A percentile compares a stretch with the other conserved stretches of the same genome.
Conservation (phyloP, 1,140 invertebrate species). For the Scaptomyza graminum region DNA sequence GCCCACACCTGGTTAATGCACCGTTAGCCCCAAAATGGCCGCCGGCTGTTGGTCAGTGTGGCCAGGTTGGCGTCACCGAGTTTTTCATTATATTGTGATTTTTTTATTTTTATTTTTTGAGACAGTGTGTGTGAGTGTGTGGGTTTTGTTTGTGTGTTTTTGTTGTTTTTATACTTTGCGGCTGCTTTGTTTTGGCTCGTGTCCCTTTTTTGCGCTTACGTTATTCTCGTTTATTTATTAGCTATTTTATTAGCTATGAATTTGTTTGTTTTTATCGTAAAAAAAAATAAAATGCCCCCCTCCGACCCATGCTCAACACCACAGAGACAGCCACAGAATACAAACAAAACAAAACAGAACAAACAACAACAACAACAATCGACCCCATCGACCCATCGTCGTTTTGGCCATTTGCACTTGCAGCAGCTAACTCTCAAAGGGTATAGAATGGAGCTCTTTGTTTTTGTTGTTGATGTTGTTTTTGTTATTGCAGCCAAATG, state of each 20-base stretch:
- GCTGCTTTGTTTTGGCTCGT: slow-evolving; percentile 75
- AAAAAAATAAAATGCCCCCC: neutral
- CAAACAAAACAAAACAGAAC: slow-evolving; percentile 31
- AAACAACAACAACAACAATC: slow-evolving; percentile 36
- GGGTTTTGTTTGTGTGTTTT: slow-evolving; percentile 23
- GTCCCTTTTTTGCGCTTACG: slow-evolving; percentile 76
- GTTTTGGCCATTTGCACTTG: slow-evolving; percentile 14
- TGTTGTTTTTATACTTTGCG: slow-evolving; percentile 52
- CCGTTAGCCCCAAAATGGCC: slow-evolving; percentile 63
- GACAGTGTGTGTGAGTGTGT: neutral
- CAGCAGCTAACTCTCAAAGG: slow-evolving; percentile 47
- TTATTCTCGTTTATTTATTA: slow-evolving; percentile 83
- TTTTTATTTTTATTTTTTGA: slow-evolving; percentile 11
- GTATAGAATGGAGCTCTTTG: slow-evolving; percentile 17
- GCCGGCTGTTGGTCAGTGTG: slow-evolving; percentile 75
- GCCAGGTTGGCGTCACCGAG: slow-evolving; percentile 70
- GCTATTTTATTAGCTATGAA: slow-evolving; percentile 83
- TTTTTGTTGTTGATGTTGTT: slow-evolving; percentile 36
- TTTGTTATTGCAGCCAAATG: slow-evolving; percentile 64
- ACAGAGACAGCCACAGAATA: slow-evolving; percentile 50
- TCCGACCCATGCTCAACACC: slow-evolving; percentile 23
- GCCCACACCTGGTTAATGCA: slow-evolving; percentile 55
- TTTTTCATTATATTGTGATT: slow-evolving; percentile 61
- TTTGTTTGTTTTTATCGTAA: slow-evolving; percentile 82
- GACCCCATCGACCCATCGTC: neutral